A percentile compares a stretch with the other conserved stretches of the same genome.
phyloP scores from a whole-genome alignment of 2,113 vertebrate genomes.

The Spilogale gracilis region DNA sequence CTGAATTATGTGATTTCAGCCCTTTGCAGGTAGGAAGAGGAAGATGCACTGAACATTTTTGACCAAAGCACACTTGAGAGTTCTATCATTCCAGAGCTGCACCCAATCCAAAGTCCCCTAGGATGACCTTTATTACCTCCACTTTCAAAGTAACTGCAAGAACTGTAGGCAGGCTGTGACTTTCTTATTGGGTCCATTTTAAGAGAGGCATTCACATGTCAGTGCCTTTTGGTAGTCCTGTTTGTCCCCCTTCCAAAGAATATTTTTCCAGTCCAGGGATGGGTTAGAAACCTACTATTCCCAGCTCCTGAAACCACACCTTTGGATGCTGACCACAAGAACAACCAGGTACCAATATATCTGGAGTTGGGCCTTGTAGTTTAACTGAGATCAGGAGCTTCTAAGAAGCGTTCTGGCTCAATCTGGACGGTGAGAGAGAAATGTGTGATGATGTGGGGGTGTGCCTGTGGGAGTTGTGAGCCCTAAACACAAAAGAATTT shows the following conservation, averaged over 20 bases:
- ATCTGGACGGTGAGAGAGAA: background rate
- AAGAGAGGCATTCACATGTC: background rate
- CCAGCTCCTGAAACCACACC: background rate
- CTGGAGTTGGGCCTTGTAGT: background rate
- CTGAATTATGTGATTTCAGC: background rate
- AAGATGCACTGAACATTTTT: background rate
- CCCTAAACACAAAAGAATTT: background rate
- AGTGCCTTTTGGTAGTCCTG: background rate
- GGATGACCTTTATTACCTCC: background rate
- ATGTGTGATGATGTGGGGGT: background rate
- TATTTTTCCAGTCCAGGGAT: background rate
- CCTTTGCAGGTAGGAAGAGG: background rate
- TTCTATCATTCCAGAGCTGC: background rate
- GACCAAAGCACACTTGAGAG: background rate
- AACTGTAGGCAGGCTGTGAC: background rate
- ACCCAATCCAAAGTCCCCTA: conserved; percentile 9
- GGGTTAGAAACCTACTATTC: background rate
- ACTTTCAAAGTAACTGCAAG: background rate
- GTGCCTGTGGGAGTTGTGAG: background rate
- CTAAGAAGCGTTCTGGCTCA: background rate
- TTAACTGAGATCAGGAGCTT: background rate
- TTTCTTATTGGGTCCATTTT: background rate
- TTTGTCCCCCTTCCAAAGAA: background rate
- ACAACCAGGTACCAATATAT: background rate
- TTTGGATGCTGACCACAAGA: background rate